These are phyloP conservation scores for Aphelenchoides fujianensis DNA, from an alignment of 1,140 invertebrate genomes.

Conservation along the genomic window DNA sequence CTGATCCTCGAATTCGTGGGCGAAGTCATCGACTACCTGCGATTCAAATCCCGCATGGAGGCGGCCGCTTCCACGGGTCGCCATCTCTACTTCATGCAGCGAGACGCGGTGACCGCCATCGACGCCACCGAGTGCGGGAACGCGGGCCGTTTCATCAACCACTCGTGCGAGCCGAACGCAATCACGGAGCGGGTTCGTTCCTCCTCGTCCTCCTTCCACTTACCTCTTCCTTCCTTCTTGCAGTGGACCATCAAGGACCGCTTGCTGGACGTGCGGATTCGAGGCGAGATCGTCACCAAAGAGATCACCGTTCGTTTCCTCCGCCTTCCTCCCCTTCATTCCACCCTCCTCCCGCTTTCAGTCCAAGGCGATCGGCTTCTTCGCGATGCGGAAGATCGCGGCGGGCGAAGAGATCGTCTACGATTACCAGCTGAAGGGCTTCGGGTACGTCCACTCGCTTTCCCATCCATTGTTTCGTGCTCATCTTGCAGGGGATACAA, in stretches of 20 bases:
- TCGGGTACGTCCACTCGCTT: not conserved
- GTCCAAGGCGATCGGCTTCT: not conserved
- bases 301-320: not conserved
- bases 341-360: not conserved
- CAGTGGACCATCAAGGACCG: not conserved
- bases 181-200: not conserved
- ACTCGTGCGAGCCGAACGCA: not conserved
- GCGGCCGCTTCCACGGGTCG: not conserved
- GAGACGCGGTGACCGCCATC: not conserved
- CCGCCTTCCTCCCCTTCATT: not conserved
- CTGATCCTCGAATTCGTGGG: not conserved
- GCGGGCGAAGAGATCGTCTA: not conserved
- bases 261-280: not conserved
- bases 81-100: not conserved
- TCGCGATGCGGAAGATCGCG: not conserved
- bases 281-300: not conserved
- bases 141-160: not conserved
- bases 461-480: not conserved
- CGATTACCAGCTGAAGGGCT: not conserved
- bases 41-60: not conserved
- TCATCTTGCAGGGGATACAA: not conserved
- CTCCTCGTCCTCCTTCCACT: not conserved
- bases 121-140: not conserved
- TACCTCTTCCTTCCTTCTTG: not conserved
- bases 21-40: not conserved